Evolutionary conservation across 2,797 vertebrate species (phyloP), one percentile per base, ranked within the genome.

Genomic region (Melanotaenia trifasciata): DNA sequence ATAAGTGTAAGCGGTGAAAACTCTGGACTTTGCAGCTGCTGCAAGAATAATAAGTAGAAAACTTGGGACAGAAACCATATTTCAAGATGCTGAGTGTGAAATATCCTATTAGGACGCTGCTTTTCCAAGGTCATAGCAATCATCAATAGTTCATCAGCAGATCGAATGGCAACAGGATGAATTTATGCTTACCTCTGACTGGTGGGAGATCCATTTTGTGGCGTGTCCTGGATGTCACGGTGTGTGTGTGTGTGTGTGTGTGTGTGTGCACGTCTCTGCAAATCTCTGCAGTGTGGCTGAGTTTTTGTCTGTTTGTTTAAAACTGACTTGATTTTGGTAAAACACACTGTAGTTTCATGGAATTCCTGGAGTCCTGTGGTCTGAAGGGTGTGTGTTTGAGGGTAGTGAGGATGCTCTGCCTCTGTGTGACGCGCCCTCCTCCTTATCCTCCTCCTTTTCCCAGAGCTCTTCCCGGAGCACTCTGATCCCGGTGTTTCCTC

Each of bases 181-280:
- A 79, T 68, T 72, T 2, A 7, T 73, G 67, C 87, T 87, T 89
- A 95, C 94, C 93, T 94, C 93, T 92, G 86, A 94, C 91, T 72
- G 89, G 89, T 81, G 89, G 88, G 85, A 87, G 94, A 87, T 94
- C 94, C 94, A 95, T 95, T 74, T 81, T 90, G 90, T 32, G 3
- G 76, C n/a, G 51, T 63, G 80, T 88, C 87, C 84, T 36, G 78
- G 35, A 53, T 64, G 78, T 80, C 38, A 8, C 71, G 33, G 33
- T 59, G 60, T 47, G 64, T 45, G 30, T 50, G 60, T 47, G 64
- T 45, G 30, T 50, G 30, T 32, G 26, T n/a, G 32, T 59, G 62
- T 47, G 64, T 45, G 30, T 50, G 56, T 64, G 45, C 47, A 57
- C 45, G 58, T 22, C 16, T 70, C n/a, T 14, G 33, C 22, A 58